Evolutionary conservation across 2,113 vertebrate species (phyloP).

Genomic region (Strix uralensis): DNA sequence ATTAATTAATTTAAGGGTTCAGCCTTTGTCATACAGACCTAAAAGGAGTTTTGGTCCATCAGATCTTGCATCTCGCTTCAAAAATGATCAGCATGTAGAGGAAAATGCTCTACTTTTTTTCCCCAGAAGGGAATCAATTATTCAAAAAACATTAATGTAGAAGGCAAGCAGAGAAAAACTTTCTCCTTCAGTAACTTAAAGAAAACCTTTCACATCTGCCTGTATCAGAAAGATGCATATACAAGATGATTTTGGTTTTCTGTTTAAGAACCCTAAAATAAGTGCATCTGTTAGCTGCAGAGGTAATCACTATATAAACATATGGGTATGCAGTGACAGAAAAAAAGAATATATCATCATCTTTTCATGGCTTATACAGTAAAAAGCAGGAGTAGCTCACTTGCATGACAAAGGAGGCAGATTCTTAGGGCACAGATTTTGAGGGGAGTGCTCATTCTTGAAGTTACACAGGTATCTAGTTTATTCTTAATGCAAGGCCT

Average conservation of each 20-base stretch:
- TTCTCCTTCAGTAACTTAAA: background rate
- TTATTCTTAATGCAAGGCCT: background rate
- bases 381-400: background rate
- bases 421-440: background rate
- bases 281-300: background rate
- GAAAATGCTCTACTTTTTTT: constrained; percentile 19
- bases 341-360: background rate
- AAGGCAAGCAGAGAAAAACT: background rate
- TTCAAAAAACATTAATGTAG: background rate
- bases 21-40: background rate
- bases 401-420: background rate
- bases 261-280: background rate
- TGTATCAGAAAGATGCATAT: background rate
- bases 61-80: background rate
- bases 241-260: background rate
- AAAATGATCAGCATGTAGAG: background rate
- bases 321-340: background rate
- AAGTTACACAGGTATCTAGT: background rate
- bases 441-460: background rate
- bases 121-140: constrained; percentile 4
- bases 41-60: background rate
- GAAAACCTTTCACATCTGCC: background rate
- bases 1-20: background rate
- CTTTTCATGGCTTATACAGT: background rate
- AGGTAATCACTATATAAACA: background rate